Base-by-base conservation (phyloP, 2,888 invertebrate species). In the Archips xylosteana region DNA sequence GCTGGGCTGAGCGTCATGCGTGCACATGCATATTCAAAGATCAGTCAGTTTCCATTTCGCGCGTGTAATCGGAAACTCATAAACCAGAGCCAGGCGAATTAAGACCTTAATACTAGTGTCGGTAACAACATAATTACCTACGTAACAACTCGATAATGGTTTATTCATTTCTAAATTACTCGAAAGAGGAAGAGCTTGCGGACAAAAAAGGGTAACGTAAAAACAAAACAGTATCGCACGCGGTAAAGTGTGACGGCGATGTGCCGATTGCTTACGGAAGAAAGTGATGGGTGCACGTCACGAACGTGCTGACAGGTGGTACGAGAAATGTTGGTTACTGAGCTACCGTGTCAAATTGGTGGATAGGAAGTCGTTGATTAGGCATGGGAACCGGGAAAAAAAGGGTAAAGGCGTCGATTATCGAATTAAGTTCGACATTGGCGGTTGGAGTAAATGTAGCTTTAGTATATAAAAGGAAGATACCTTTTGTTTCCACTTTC, bases 1-100 rank as follows among this genome's bases (percentile, higher is more conserved):
- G 82, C 82, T 84, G 83, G 78, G 69, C 82, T 84, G 83, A 78
- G 70, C 82, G 76, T 77, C 82, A 82, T 82, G 85, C 85, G 85
- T 88, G 86, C 84, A 82, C 88, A 92, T 92, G 82, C 89, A 93
- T 92, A 93, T 93, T 92, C 92, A 92, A 92, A 92, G 90, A 91
- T 92, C 89, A 83, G 74, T 77, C 82, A 85, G 90, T 92, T 92
- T 92, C 88, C 90, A 92, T 92, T 93, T 92, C 88, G 89, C 86
- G 87, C 89, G 85, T 89, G 90, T 91, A 93, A 92, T 92, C 92
- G 91, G 91, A 91, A 92, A 90, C 86, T 85, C 83, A 86, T 85
- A 84, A 82, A 83, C 83, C 83, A 82, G 76, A 79, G 82, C 79
- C 85, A 84, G 83, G 80, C 86, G 81, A 92, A 83, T 83, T 77